Percentiles rank a stretch among this genome's conserved stretches.
Evolutionary conservation across 2,113 vertebrate genomes (phyloP).

Genomic region (Epinephelus lanceolatus): DNA sequence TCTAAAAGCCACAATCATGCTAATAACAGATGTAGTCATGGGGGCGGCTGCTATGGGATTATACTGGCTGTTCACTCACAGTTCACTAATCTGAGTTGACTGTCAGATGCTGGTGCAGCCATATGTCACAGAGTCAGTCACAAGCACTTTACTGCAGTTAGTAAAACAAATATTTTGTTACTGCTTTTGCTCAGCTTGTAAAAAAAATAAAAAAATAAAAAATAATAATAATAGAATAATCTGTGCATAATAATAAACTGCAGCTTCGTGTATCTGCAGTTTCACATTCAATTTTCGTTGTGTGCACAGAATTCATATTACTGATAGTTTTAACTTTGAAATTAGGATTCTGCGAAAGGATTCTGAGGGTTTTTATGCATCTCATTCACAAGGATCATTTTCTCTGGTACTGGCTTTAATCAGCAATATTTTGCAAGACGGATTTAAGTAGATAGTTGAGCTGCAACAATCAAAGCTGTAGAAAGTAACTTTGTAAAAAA

Average conservation of each 20-base stretch:
- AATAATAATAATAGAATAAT: background rate
- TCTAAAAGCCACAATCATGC: slow-evolving; percentile 5
- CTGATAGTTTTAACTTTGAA: background rate
- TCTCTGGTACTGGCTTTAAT: background rate
- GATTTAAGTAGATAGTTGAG: background rate
- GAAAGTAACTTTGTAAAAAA: too few relatives aligned
- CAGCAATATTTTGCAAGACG: background rate
- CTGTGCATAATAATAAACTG: background rate
- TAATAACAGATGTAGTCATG: background rate
- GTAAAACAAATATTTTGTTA: background rate
- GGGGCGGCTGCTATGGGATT: background rate
- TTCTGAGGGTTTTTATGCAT: background rate
- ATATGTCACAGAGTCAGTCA: slow-evolving; percentile 18
- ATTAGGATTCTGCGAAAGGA: background rate
- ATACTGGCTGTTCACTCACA: background rate
- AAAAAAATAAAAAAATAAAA: background rate
- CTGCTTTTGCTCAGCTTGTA: background rate
- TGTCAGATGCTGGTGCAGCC: background rate
- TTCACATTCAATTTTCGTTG: background rate
- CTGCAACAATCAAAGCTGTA: too few relatives aligned
- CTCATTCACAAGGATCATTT: background rate
- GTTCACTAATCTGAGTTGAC: slow-evolving; percentile 17
- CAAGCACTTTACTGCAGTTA: background rate
- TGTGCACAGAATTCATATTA: background rate
- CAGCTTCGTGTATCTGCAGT: background rate